Conservation (phyloP, 2,113 vertebrate genomes). For the Indri indri region DNA sequence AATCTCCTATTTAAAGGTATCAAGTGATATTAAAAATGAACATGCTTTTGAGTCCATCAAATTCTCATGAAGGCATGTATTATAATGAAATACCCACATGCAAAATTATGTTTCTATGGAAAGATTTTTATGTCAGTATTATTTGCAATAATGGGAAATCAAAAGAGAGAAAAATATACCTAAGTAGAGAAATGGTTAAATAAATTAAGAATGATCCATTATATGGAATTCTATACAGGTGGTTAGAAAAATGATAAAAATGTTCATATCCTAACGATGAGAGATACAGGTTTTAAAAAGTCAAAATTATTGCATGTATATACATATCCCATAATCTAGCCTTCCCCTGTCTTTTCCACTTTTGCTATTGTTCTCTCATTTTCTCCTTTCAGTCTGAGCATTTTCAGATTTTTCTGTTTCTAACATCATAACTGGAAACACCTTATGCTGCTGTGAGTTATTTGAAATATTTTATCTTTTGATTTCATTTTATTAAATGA, state of each 20-base stretch:
- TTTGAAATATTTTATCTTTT: not conserved
- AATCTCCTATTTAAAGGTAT: not conserved
- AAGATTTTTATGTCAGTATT: not conserved
- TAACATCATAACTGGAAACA: not conserved
- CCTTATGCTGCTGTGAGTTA: not conserved
- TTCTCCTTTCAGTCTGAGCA: not conserved
- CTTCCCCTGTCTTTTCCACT: not conserved
- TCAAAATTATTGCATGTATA: not conserved
- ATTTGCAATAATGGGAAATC: not conserved
- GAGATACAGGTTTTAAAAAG: not conserved
- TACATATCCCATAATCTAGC: not conserved
- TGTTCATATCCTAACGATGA: not conserved
- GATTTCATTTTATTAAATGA: not conserved
- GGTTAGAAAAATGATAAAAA: not conserved
- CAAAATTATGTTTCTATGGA: not conserved
- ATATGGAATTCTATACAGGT: not conserved
- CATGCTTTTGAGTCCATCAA: not conserved
- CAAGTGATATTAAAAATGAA: not conserved
- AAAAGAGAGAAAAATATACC: not conserved
- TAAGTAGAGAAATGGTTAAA: not conserved
- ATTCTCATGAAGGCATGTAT: not conserved
- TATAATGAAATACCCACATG: not conserved
- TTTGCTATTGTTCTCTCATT: too few species aligned
- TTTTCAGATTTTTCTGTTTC: not conserved
- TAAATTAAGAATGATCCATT: not conserved